Evolutionary conservation across 2,113 vertebrate genomes (phyloP), one percentile per base, ranked within the genome.

Genomic region (Castor canadensis): DNA sequence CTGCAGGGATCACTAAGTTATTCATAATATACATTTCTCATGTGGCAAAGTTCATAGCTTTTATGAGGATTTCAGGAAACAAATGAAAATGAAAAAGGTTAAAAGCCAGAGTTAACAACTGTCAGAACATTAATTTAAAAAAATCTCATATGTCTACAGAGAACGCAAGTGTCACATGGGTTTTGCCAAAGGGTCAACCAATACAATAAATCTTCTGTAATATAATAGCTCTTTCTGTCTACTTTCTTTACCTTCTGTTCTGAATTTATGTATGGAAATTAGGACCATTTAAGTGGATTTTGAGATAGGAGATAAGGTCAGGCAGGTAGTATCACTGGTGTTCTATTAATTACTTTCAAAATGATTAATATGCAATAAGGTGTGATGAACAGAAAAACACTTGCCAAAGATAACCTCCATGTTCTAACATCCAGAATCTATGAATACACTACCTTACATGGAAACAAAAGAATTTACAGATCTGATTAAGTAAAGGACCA

Each of bases 41-140:
- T 32, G 6, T 86, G 47, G 60, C 89, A 43, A 92, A 71, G 32
- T 58, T 73, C 64, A 60, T 24, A 22, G 82, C 4, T 91, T 85
- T 96, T 84, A 49, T 45, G 81, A 91, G 72, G 32, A 85, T 84
- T 81, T 72, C 1, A 15, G 67, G 77, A 96, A 96, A 43, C 24
- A 43, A 10, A 28, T 26, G 54, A 26, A 10, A 40, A 35, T 6
- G 19, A 66, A 60, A 76, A 83, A 81, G 45, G 76, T 72, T 76
- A 85, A 93, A 93, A 89, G 45, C 17, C 62, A 92, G 47, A 58
- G 12, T 87, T 60, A 86, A 76, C 12, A 92, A 72, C 3, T 35
- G 28, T 28, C 45, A 75, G 49, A 86, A 64, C 22, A 84, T 15
- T 24, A 45, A 54, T 95, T 54, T 4, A 12, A 52, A 67, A 76